These are phyloP conservation scores for Poecile atricapillus DNA, from an alignment of 2,113 vertebrate genomes.

Conservation along the genomic window DNA sequence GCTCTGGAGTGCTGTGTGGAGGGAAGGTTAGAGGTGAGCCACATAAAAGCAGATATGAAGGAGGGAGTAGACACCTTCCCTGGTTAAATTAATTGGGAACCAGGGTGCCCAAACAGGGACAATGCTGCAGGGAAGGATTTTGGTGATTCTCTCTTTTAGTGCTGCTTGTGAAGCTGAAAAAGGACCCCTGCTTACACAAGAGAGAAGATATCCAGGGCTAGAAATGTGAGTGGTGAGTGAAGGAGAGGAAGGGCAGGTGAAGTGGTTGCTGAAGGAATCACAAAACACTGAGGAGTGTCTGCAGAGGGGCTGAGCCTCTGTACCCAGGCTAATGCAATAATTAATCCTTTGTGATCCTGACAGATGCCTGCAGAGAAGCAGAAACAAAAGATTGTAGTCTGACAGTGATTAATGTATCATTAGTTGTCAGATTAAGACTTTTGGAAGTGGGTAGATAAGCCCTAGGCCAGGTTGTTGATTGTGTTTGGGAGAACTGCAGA, in stretches of 20 bases:
- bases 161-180: not conserved
- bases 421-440: conserved; percentile 8
- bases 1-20: not conserved
- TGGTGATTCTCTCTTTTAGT: not conserved
- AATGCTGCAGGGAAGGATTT: not conserved
- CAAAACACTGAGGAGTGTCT: rapidly evolving
- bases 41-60: not conserved
- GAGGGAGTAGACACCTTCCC: not conserved
- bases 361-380: not conserved
- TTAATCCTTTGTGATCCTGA: conserved; percentile 26
- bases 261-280: not conserved
- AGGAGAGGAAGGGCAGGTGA: not conserved
- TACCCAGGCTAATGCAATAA: not conserved
- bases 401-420: conserved; percentile 17
- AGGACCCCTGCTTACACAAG: not conserved
- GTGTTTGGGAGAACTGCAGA: not conserved
- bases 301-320: not conserved
- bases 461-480: not conserved
- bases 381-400: conserved; percentile 1
- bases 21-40: not conserved
- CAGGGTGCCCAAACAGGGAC: not conserved
- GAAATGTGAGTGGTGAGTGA: not conserved
- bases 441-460: conserved; percentile 18
- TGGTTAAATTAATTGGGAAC: not conserved
- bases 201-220: not conserved